A percentile compares a stretch with the other conserved stretches of the same genome.
Conservation (phyloP, 2,113 vertebrate species). For the Erinaceus europaeus region DNA sequence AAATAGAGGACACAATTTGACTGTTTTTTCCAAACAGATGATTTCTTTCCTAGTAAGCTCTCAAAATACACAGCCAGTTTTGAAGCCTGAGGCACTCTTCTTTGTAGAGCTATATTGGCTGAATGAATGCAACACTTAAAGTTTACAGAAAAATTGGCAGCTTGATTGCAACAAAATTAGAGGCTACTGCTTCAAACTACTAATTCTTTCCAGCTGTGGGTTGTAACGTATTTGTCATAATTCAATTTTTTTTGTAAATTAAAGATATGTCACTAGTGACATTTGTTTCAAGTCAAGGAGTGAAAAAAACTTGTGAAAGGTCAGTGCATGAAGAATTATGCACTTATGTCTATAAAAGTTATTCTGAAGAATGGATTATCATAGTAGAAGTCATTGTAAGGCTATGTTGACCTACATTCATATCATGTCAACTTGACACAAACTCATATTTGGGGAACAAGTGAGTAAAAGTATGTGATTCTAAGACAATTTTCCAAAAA, state of each 20-base stretch:
- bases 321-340: not conserved
- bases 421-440: not conserved
- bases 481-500: not conserved
- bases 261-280: not conserved
- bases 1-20: conserved; percentile 20
- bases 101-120: conserved; percentile 7
- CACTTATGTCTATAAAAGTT: not conserved
- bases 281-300: conserved; percentile 18
- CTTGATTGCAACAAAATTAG: conserved; percentile 38
- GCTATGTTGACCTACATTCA: not conserved
- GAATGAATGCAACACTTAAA: conserved; percentile 47
- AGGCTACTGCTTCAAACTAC: not conserved
- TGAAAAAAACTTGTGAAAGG: not conserved
- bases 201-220: not conserved
- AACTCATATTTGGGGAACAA: not conserved
- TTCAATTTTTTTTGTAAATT: not conserved
- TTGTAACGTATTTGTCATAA: not conserved
- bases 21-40: not conserved
- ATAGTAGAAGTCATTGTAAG: not conserved
- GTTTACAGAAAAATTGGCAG: conserved; percentile 35
- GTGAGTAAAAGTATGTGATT: not conserved
- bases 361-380: not conserved
- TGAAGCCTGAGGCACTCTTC: not conserved
- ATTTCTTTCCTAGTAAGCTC: conserved; percentile 38
- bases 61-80: conserved; percentile 10